Conservation (phyloP, 2,797 vertebrate genomes). For the Poecilia picta region DNA sequence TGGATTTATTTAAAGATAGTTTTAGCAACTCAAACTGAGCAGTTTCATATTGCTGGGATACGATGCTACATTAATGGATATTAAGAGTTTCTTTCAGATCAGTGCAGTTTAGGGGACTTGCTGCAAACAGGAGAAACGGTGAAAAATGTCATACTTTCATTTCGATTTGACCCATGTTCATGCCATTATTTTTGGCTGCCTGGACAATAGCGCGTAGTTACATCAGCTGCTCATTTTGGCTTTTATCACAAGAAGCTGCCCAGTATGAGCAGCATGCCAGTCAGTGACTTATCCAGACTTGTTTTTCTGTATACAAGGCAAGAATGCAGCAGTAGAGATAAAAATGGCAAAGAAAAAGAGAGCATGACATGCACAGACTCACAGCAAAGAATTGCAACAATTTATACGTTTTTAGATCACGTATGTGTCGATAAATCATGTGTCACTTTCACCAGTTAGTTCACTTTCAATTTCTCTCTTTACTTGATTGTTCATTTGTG, state of each 20-base stretch:
- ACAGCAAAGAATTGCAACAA: background rate
- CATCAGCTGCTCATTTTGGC: background rate
- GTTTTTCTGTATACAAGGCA: conserved; percentile 1
- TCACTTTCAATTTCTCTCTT: background rate
- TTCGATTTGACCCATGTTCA: background rate
- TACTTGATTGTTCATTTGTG: background rate
- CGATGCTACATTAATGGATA: background rate
- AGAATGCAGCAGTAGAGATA: conserved; percentile 1
- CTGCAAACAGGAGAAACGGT: background rate
- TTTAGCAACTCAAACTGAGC: background rate
- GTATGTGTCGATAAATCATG: background rate
- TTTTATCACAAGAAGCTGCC: background rate
- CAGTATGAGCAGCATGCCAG: background rate
- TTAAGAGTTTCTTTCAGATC: background rate
- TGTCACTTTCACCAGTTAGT: background rate
- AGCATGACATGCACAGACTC: background rate
- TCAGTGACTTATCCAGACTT: background rate
- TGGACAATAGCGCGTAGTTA: background rate
- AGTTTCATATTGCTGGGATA: background rate
- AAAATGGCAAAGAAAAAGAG: background rate
- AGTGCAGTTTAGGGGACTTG: background rate
- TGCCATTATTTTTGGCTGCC: background rate
- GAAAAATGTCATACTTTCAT: background rate
- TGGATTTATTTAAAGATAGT: background rate
- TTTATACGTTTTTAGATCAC: background rate